Evolutionary conservation across 1,140 invertebrate genomes (phyloP), one percentile per base, ranked within the genome.

Genomic region (Latrodectus geometricus): DNA sequence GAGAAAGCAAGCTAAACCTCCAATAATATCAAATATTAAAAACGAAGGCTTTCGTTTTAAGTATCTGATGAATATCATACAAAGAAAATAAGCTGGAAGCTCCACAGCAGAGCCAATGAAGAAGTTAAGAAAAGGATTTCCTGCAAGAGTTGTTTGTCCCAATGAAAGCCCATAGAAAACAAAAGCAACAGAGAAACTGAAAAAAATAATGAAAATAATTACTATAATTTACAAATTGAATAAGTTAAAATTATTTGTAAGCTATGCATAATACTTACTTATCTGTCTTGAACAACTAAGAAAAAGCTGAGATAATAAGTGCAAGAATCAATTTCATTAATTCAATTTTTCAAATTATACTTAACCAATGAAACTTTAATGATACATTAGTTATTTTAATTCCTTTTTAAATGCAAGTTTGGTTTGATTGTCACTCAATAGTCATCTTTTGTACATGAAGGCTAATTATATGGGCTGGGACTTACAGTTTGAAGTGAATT

Each of bases 141-240:
- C 95, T 15, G 94, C 95, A 56, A 96, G 92, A 89, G 94, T 94
- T 50, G 93, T 94, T 8, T 95, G 94, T 89, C 95, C 95, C 93
- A 95, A 95, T 0, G 95, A 95, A 15, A 97, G 90, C 4, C 95
- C 96, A 89, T 96, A 96, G 90, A 96, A 96, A 8, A 95, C 94
- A 75, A 94, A 93, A 80, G 94, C 95, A 94, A 90, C 94, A 95
- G 20, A 95, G 94, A 90, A 96, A 96, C 95, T 94, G 94, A 88
- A 17, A 92, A 91, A 87, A 88, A 87, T 21, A 88, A 87, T 77
- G 14, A 54, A 75, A 50, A 8, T 20, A 72, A 23, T 8, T 72
- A 20, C 17, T 14, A 65, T 4, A 65, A 15, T 65, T 65, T 65
- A 15, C n/a, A 3, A 65, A 35, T n/a, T 35, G 35, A 35, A 35